Base-by-base conservation (phyloP, 2,797 vertebrate genomes). In the Sebastes dallii region DNA sequence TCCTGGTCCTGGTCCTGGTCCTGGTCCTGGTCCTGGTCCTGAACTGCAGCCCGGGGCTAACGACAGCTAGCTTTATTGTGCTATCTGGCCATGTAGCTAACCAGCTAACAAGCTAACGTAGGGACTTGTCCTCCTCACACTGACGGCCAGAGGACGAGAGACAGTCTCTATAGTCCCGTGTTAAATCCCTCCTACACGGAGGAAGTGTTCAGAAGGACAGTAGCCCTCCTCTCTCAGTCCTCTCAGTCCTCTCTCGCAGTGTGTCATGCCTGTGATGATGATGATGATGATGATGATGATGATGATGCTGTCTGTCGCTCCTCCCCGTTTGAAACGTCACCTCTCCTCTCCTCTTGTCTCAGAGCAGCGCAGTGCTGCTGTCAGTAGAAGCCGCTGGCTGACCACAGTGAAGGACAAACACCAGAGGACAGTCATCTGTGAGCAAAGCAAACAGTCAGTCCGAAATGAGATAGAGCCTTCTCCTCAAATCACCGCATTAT, bases 11-110 rank as follows among this genome's bases (percentile, higher is more conserved):
- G 27, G 75, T 30, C 76, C 56, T 0, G 27, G 75, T 30, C 30
- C 32, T 10, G 30, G 29, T 30, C 29, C 29, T 1, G 30, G 8
- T 32, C 77, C 56, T 2, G 6, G 29, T 30, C 88, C 89, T 85
- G 29, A 58, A 16, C 42, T 65, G 55, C 42, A 61, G 46, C 27
- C 56, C 30, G 42, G 42, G 16, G 90, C 86, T 91, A 92, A 81
- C 84, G 25, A 3, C 3, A 5, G 82, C 80, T 93, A 94, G 92
- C 92, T 80, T 61, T 58, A 27, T 29, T 34, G 75, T 72, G 87
- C 83, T 89, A 89, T 82, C 89, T 75, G 29, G 24, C 71, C 90
- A 88, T 92, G 29, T 27, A 86, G 76, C 65, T 27, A 2, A 46
- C 12, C 1, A 14, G 50, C 65, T 6, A 42, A 56, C 25, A 4